Conservation (phyloP, 2,888 invertebrate species). For the Scrobipalpa costella region DNA sequence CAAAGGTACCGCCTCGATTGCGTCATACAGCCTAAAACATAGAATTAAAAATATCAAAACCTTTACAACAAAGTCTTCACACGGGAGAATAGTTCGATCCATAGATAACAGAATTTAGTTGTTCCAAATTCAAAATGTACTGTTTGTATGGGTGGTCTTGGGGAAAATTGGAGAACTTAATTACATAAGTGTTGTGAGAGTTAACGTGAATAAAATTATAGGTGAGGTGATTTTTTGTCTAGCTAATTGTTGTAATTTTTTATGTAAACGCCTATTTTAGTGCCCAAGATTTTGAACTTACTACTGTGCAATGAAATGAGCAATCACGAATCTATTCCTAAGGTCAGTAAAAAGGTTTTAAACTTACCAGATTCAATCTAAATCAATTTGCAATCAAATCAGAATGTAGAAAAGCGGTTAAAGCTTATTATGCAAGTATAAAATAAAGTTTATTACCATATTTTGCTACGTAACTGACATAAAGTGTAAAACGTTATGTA, state of each 20-base stretch:
- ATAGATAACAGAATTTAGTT: slow-evolving; percentile 38
- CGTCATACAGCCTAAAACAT: slow-evolving; percentile 13
- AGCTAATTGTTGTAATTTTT: slow-evolving; percentile 2
- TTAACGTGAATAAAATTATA: slow-evolving; percentile 6
- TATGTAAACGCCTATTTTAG: slow-evolving; percentile 2
- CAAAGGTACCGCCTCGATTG: slow-evolving; percentile 21
- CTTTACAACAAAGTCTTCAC: slow-evolving; percentile 37
- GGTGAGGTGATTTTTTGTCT: slow-evolving; percentile 3
- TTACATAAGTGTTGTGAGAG: slow-evolving; percentile 8
- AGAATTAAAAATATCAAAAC: slow-evolving; percentile 18
- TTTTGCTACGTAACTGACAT: slow-evolving; percentile 4
- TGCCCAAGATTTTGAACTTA: background rate
- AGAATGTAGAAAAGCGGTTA: background rate
- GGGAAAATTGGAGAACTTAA: slow-evolving; percentile 10
- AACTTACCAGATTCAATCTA: too few species aligned
- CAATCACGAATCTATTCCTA: background rate
- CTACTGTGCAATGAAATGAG: background rate
- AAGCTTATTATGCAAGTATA: background rate
- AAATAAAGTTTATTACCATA: background rate
- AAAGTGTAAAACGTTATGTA: slow-evolving; percentile 2
- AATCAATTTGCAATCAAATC: too few species aligned
- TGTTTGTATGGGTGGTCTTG: slow-evolving; percentile 15
- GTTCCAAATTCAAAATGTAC: slow-evolving; percentile 19
- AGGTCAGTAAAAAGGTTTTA: too few species aligned
- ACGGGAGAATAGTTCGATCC: slow-evolving; percentile 39